Base-by-base conservation (phyloP, 2,797 vertebrate genomes). In the Poecilia picta region DNA sequence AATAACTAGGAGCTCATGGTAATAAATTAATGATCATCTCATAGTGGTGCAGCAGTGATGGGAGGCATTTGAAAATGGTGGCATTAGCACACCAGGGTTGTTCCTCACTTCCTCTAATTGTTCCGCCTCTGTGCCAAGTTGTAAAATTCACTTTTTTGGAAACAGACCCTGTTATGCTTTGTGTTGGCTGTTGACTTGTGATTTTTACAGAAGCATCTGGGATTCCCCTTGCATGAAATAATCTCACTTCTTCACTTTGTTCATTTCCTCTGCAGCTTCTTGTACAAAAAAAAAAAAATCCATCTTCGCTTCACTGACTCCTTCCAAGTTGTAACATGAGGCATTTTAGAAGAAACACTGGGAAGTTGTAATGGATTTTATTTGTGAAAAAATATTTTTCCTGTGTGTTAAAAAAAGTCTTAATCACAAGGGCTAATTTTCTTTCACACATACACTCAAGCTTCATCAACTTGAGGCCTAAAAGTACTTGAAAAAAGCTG, bases 211-310 rank as follows among this genome's bases (percentile, higher is more conserved):
- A 93, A 93, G 84, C 88, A 82, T 75, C 57, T 91, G 93, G 90
- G 92, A 94, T 92, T 94, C 90, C 92, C 93, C 90, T 81, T 78
- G 83, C 90, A 80, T 74, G 47, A 84, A 85, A 87, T 72, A 78
- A 72, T 91, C 86, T 91, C 87, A 89, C 87, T 92, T 92, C 92
- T 93, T 89, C 83, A 91, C 83, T 85, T 83, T 85, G 76, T 81
- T 85, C 80, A 89, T 92, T 93, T 94, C 88, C 83, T 92, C 85
- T 87, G 23, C 86, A 86, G 80, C 82, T 86, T 88, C 78, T 88
- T 23, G 20, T 76, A 66, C 74, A 71, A 66, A 64, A 43, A 57
- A 33, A 55, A 55, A 4, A 55, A 55, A 57, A n/a, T 68, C 64
- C 64, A 41, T 36, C 39, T 68, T 68, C 12, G 66, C 39, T n/a